phyloP scores from a whole-genome alignment of 2,113 vertebrate species.

The Eleginops maclovinus region DNA sequence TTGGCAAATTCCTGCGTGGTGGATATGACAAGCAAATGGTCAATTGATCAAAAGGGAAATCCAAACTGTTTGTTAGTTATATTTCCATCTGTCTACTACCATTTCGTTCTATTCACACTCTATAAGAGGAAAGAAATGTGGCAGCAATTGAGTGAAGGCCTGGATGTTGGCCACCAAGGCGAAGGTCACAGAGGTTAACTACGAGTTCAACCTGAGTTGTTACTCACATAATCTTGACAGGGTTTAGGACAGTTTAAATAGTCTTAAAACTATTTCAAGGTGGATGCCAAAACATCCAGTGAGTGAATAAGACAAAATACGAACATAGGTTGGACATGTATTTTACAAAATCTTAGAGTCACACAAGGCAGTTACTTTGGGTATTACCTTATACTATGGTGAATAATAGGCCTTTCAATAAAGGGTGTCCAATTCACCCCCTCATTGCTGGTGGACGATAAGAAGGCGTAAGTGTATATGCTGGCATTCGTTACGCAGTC shows the following conservation, averaged over 20 bases:
- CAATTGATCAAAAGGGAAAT: conserved; percentile 11
- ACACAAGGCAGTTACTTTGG: conserved; percentile 29
- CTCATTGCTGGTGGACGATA: conserved; percentile 51
- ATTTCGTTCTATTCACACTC: conserved; percentile 1
- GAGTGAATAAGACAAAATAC: conserved; percentile 29
- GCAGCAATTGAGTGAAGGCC: conserved; percentile 53
- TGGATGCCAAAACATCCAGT: conserved; percentile 52
- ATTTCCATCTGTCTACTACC: neutral
- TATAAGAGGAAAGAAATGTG: conserved; percentile 31
- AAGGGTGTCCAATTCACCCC: conserved; percentile 52
- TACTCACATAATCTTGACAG: conserved; percentile 72
- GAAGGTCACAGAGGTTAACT: conserved; percentile 71
- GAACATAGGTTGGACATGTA: neutral
- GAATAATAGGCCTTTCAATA: conserved; percentile 44
- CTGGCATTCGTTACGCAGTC: conserved; percentile 27
- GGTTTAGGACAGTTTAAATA: conserved; percentile 40
- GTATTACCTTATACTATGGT: conserved; percentile 39
- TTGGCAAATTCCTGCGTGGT: neutral
- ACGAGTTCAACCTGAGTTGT: conserved; percentile 63
- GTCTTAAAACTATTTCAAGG: conserved; percentile 48
- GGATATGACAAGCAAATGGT: neutral
- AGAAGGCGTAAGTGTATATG: conserved; percentile 40
- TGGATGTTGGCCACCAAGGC: conserved; percentile 52
- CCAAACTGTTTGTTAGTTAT: conserved; percentile 2
- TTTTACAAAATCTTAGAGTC: conserved; percentile 30